A percentile compares a stretch with the other conserved stretches of the same genome.
phyloP scores from a whole-genome alignment of 1,140 invertebrate species.

The Drosophila nikananu region DNA sequence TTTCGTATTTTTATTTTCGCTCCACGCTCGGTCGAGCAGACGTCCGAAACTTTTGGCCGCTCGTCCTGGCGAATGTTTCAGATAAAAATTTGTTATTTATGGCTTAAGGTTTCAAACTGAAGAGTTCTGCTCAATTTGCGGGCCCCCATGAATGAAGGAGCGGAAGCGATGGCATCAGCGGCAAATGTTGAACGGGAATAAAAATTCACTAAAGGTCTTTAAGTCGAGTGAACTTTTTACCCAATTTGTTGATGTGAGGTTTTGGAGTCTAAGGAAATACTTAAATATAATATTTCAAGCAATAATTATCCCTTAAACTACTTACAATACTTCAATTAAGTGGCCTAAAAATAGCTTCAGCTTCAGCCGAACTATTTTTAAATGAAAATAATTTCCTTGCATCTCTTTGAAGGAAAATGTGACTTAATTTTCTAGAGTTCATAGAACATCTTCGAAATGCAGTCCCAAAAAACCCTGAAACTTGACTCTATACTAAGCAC shows the following conservation, averaged over 20 bases:
- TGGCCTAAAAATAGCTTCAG: not conserved
- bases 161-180: constrained; percentile 5
- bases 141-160: constrained; percentile 21
- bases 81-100: constrained; percentile 70
- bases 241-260: not conserved
- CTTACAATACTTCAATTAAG: too few relatives aligned
- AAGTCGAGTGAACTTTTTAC: constrained; percentile 6
- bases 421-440: not conserved
- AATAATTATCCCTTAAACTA: too few relatives aligned
- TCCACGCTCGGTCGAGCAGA: constrained; percentile 59
- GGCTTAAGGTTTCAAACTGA: constrained; percentile 58
- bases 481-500: not conserved
- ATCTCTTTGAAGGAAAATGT: not conserved
- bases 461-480: not conserved
- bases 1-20: constrained; percentile 35
- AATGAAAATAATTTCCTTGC: not conserved
- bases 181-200: constrained; percentile 18
- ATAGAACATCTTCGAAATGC: not conserved
- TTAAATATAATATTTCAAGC: not conserved
- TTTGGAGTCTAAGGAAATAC: not conserved
- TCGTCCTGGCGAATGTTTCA: constrained; percentile 62
- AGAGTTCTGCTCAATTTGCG: constrained; percentile 52
- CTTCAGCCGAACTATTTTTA: not conserved
- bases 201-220: constrained; percentile 31
- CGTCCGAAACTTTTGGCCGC: constrained; percentile 68